Evolutionary conservation across 2,113 vertebrate species (phyloP).

Genomic region (Cichladusa arquata): DNA sequence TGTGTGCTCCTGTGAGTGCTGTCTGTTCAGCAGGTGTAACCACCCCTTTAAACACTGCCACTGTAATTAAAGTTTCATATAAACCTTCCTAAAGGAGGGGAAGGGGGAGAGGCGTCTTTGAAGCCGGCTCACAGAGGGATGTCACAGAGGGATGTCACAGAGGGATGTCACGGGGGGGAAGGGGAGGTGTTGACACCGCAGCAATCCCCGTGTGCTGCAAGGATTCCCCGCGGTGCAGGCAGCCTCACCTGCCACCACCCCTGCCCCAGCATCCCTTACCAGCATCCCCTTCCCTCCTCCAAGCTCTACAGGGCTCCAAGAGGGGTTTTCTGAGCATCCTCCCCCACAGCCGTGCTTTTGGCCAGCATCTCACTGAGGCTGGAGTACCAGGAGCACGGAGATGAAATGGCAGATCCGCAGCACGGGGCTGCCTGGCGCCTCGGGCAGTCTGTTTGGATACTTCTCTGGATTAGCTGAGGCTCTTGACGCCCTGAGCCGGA

Average conservation of each 20-base stretch:
- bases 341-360: accelerated
- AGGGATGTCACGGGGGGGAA: not conserved
- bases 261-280: not conserved
- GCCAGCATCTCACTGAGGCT: accelerated
- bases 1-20: not conserved
- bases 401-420: not conserved
- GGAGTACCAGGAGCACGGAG: accelerated
- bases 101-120: not conserved
- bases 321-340: not conserved
- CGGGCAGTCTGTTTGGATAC: not conserved
- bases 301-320: accelerated
- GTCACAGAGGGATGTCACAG: not conserved
- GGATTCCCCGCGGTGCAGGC: not conserved
- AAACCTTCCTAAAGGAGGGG: not conserved
- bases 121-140: not conserved
- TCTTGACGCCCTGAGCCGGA: not conserved
- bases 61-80: conserved; percentile 39
- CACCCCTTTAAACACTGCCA: not conserved
- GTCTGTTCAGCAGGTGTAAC: not conserved
- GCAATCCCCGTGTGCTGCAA: not conserved
- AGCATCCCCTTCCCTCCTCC: not conserved
- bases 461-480: not conserved
- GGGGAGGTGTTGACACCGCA: not conserved
- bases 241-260: not conserved
- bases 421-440: not conserved